Percentiles rank a stretch among this genome's conserved stretches.
phyloP scores from a whole-genome alignment of 37 sponge, comb jelly and placozoan species.

The Lycopodina hypogea region DNA sequence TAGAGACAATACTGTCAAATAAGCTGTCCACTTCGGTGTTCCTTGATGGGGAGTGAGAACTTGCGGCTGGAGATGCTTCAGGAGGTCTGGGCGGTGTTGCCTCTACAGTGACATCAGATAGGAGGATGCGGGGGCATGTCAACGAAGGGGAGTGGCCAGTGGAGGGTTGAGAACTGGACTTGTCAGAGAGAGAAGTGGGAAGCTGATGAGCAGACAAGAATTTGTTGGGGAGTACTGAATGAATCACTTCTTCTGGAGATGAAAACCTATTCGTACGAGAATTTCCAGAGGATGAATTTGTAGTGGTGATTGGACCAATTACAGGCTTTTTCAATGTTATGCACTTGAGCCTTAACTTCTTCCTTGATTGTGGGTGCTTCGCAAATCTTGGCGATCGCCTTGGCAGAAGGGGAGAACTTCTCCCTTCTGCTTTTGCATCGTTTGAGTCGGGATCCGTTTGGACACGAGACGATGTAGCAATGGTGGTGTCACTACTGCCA shows the following conservation, averaged over 20 bases:
- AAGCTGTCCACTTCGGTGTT: background rate
- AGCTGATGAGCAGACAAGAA: too few species aligned
- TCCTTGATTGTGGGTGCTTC: too few species aligned
- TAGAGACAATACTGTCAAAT: background rate
- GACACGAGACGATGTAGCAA: too few species aligned
- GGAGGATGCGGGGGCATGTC: background rate
- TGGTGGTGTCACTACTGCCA: too few species aligned
- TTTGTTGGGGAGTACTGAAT: too few species aligned
- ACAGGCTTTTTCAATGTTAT: too few species aligned
- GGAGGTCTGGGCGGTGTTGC: background rate
- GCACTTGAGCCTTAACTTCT: too few species aligned
- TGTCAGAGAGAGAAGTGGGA: too few species aligned
- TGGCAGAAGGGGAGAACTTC: background rate
- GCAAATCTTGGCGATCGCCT: background rate
- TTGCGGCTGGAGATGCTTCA: constrained; percentile 20
- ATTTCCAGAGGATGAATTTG: too few species aligned
- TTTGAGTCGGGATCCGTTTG: background rate
- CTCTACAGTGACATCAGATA: background rate
- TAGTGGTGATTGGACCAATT: too few species aligned
- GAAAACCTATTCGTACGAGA: too few species aligned
- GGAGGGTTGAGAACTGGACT: background rate
- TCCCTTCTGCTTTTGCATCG: background rate
- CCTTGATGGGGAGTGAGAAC: background rate
- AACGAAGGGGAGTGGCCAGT: background rate
- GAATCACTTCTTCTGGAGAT: too few species aligned